These are phyloP conservation scores for Channa striata DNA, from an alignment of 2,797 vertebrate species.

Conservation along the genomic window DNA sequence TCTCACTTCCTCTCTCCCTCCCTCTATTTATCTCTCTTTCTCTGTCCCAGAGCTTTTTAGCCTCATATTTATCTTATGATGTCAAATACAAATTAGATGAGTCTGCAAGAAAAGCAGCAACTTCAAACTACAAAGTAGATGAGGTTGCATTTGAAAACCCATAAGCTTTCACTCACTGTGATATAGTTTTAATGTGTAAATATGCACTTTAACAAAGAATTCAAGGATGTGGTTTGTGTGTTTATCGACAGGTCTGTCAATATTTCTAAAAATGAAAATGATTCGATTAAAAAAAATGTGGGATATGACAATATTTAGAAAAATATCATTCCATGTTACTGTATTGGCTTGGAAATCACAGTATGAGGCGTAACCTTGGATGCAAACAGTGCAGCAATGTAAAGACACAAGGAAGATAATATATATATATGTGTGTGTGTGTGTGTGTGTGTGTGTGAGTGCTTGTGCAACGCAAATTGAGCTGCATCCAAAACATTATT, in stretches of 20 bases:
- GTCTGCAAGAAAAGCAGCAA: conserved; percentile 42
- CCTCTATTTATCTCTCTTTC: conserved; percentile 14
- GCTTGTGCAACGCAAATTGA: too few species aligned
- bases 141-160: conserved; percentile 41
- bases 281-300: not conserved
- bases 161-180: conserved; percentile 21
- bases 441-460: too few species aligned
- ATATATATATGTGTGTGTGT: too few species aligned
- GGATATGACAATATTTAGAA: not conserved
- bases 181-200: not conserved
- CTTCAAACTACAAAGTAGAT: conserved; percentile 46
- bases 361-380: too few species aligned
- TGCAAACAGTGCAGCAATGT: too few species aligned
- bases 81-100: conserved; percentile 55
- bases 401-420: too few species aligned
- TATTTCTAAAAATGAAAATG: not conserved
- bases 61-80: conserved; percentile 62
- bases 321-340: too few species aligned
- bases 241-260: not conserved
- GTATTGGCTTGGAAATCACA: too few species aligned
- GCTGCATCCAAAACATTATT: too few species aligned
- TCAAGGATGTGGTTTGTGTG: not conserved
- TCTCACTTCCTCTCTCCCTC: not conserved
- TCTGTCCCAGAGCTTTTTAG: conserved; percentile 41
- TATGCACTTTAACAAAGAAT: conserved; percentile 18